A percentile compares a stretch with the other conserved stretches of the same genome.
Evolutionary conservation across 92 coral and sea anemone species (phyloP).

Genomic region (Palythoa grandiflora): DNA sequence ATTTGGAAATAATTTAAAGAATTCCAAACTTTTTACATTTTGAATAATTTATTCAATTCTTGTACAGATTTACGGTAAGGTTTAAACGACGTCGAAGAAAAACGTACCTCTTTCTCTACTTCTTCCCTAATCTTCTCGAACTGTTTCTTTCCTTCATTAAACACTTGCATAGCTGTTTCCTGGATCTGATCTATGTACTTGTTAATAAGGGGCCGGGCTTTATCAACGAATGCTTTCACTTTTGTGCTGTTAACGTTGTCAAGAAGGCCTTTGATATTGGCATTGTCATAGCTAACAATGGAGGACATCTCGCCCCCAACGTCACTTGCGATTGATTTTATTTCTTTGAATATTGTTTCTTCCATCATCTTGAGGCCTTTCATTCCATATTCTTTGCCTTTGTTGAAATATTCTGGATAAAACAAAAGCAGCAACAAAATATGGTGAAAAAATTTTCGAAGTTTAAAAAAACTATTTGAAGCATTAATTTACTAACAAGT

Average conservation of each 20-base stretch:
- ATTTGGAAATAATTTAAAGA: no score
- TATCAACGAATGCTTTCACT: slow-evolving; percentile 87
- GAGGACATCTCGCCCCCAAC: slow-evolving; percentile 88
- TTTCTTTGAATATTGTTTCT: slow-evolving; percentile 78
- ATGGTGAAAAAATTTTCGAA: not conserved
- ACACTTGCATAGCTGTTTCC: slow-evolving; percentile 71
- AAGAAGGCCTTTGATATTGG: slow-evolving; percentile 84
- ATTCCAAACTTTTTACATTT: no score
- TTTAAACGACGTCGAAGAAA: no score
- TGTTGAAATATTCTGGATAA: slow-evolving; percentile 64
- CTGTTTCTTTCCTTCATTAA: slow-evolving; percentile 81
- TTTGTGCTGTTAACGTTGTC: slow-evolving; percentile 89
- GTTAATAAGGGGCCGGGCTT: slow-evolving; percentile 86
- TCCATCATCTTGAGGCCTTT: slow-evolving; percentile 78
- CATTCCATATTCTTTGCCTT: slow-evolving; percentile 74
- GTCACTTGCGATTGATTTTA: slow-evolving; percentile 76
- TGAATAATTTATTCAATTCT: no score
- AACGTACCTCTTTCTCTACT: slow-evolving; percentile 86
- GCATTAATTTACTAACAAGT: no score
- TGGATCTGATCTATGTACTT: slow-evolving; percentile 79
- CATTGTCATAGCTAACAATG: slow-evolving; percentile 81
- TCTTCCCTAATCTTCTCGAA: slow-evolving; percentile 79
- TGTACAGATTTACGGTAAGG: not conserved
- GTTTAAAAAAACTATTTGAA: no score
- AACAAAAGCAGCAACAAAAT: not conserved